Evolutionary conservation across 2,888 invertebrate genomes (phyloP).

Genomic region (Altica lythri): DNA sequence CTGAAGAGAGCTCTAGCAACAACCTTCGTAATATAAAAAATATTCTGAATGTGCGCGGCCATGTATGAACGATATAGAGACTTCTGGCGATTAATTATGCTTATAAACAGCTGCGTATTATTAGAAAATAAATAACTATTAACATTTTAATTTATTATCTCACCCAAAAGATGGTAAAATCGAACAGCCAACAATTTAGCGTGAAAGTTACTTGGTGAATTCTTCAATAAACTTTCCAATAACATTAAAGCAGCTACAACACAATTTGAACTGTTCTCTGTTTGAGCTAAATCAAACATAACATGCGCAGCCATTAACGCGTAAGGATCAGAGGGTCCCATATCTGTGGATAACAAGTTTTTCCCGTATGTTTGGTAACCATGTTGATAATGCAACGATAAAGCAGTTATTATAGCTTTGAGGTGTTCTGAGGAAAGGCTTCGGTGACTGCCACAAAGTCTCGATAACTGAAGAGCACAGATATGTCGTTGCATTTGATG

Average conservation of each 20-base stretch:
- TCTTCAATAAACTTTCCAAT: slow-evolving; percentile 72
- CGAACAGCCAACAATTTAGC: slow-evolving; percentile 82
- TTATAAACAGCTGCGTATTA: too few species aligned
- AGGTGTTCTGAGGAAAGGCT: slow-evolving; percentile 62
- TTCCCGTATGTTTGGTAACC: slow-evolving; percentile 62
- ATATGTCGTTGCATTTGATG: slow-evolving; percentile 84
- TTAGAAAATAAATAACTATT: too few species aligned
- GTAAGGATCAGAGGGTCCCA: slow-evolving; percentile 79
- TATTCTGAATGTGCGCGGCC: too few species aligned
- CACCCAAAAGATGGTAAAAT: slow-evolving; percentile 77
- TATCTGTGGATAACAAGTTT: slow-evolving; percentile 69
- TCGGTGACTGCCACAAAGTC: slow-evolving; percentile 72
- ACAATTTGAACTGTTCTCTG: slow-evolving; percentile 61
- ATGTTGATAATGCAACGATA: slow-evolving; percentile 70
- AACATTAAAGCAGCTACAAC: slow-evolving; percentile 69
- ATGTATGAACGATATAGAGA: too few species aligned
- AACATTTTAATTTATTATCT: too few species aligned
- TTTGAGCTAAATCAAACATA: slow-evolving; percentile 63
- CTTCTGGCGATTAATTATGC: too few species aligned
- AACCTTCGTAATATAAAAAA: too few species aligned
- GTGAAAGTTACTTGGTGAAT: slow-evolving; percentile 88
- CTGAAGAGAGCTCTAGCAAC: too few species aligned
- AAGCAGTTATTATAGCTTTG: slow-evolving; percentile 64
- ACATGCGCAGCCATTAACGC: slow-evolving; percentile 78
- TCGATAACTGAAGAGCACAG: slow-evolving; percentile 74